Conservation (phyloP, 2,888 invertebrate species). For the Sminthurides aquaticus region DNA sequence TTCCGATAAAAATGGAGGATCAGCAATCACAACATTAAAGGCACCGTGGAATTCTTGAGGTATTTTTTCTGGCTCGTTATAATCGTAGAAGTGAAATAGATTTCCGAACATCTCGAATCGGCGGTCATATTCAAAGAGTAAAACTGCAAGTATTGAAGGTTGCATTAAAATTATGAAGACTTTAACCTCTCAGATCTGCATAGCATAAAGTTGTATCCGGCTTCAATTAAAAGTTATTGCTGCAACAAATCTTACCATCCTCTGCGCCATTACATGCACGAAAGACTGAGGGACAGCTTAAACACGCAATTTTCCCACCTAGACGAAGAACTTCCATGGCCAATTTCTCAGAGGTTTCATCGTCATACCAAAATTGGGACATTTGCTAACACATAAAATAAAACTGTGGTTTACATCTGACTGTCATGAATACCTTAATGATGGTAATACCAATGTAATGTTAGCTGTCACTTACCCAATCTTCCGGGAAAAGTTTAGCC, state of each 20-base stretch:
- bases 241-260: conserved; percentile 24
- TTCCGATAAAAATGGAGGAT: conserved; percentile 90
- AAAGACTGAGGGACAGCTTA: conserved; percentile 84
- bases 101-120: conserved; percentile 70
- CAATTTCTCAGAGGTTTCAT: conserved; percentile 65
- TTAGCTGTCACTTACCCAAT: conserved; percentile 31
- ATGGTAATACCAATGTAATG: not conserved
- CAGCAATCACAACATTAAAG: conserved; percentile 80
- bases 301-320: conserved; percentile 64
- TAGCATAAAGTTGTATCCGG: conserved; percentile 1
- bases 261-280: conserved; percentile 47
- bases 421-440: not conserved
- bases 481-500: conserved; percentile 24
- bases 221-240: not conserved
- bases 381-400: conserved; percentile 63
- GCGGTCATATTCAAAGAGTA: conserved; percentile 73
- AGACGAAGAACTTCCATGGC: conserved; percentile 58
- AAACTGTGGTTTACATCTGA: too few species aligned
- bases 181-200: not conserved
- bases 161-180: conserved; percentile 19
- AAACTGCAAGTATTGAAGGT: conserved; percentile 63
- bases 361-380: conserved; percentile 95
- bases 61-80: conserved; percentile 65
- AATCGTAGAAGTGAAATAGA: conserved; percentile 81
- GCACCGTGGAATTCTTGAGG: conserved; percentile 54